A percentile compares a stretch with the other conserved stretches of the same genome.
phyloP scores from a whole-genome alignment of 2,113 vertebrate species.

The Heterotilapia buettikoferi region DNA sequence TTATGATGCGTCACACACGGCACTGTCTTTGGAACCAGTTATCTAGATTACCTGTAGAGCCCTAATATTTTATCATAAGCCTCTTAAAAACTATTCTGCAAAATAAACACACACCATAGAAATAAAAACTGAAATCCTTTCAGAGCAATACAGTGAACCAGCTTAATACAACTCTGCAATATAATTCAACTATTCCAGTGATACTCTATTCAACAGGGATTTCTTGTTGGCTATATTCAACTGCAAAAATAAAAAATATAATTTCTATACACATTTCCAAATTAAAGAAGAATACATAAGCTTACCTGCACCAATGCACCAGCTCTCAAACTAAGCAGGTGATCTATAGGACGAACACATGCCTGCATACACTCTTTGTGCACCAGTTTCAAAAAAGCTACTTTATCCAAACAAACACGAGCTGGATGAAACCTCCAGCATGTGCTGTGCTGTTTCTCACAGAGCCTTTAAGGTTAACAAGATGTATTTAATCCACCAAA shows the following conservation, averaged over 20 bases:
- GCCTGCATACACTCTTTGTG: background rate
- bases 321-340: slow-evolving; percentile 28
- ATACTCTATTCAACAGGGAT: background rate
- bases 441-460: slow-evolving; percentile 3
- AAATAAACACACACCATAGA: background rate
- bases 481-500: slow-evolving; percentile 20
- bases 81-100: background rate
- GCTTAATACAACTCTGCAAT: background rate
- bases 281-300: background rate
- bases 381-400: background rate
- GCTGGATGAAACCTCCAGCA: slow-evolving; percentile 5
- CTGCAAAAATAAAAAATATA: background rate
- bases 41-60: background rate
- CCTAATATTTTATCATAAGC: background rate
- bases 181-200: background rate
- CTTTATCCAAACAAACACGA: background rate
- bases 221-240: background rate
- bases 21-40: background rate
- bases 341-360: background rate
- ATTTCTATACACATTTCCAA: background rate
- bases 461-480: slow-evolving; percentile 48
- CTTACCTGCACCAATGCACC: slow-evolving; percentile 11
- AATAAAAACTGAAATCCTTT: background rate
- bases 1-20: background rate
- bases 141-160: background rate